A percentile compares a stretch with the other conserved stretches of the same genome.
Conservation (phyloP, 2,888 invertebrate genomes). For the Tenthredo mesomela region DNA sequence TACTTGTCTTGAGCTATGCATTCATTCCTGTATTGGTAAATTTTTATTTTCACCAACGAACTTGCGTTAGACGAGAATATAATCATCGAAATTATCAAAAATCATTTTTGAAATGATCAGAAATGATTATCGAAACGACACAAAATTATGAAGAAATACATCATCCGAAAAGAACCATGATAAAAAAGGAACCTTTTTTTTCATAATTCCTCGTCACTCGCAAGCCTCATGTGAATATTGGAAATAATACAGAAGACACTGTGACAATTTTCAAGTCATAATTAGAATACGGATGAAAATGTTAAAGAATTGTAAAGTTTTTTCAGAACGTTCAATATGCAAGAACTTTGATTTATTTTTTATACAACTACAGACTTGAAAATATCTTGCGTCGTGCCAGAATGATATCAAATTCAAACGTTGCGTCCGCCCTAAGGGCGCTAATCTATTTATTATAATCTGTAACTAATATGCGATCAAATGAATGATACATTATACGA, state of each 20-base stretch:
- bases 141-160: neutral
- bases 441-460: constrained; percentile 47
- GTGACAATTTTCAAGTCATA: constrained; percentile 24
- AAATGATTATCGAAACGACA: neutral
- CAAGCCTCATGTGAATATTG: constrained; percentile 21
- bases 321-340: too few relatives aligned
- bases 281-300: neutral
- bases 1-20: constrained; percentile 50
- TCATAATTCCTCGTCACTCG: constrained; percentile 21
- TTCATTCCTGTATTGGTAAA: constrained; percentile 44
- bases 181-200: neutral
- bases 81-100: neutral
- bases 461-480: constrained; percentile 38
- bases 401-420: constrained; percentile 48
- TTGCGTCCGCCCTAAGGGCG: constrained; percentile 51
- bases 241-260: constrained; percentile 41
- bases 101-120: neutral
- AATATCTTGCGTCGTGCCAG: constrained; percentile 42
- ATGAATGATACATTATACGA: constrained; percentile 41
- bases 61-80: constrained; percentile 41
- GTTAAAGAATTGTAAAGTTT: too few relatives aligned
- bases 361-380: constrained; percentile 11
- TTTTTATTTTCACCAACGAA: neutral
- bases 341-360: neutral
- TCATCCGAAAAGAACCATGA: neutral